These are phyloP conservation scores for Rhodinocichla rosea DNA, from an alignment of 2,113 vertebrate species.

Conservation along the genomic window DNA sequence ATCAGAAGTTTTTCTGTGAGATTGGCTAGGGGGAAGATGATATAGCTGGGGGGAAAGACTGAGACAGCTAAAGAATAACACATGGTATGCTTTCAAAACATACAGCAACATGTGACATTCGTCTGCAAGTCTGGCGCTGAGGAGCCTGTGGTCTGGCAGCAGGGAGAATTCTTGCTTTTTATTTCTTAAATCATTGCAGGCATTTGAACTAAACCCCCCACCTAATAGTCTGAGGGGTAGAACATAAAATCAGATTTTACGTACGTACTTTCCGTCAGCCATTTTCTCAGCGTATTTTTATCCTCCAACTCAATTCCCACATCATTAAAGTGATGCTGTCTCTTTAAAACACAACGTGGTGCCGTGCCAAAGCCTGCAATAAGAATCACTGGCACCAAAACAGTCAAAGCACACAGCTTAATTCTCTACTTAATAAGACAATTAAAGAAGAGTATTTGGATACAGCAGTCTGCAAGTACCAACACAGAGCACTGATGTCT, in stretches of 20 bases:
- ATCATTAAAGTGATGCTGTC: conserved; percentile 53
- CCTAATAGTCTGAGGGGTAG: conserved; percentile 38
- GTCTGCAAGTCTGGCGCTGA: conserved; percentile 76
- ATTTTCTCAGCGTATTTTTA: conserved; percentile 53
- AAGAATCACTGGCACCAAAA: conserved; percentile 58
- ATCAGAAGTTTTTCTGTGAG: conserved; percentile 27
- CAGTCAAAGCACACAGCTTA: conserved; percentile 44
- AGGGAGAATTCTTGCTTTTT: conserved; percentile 67
- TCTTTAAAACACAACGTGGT: conserved; percentile 45
- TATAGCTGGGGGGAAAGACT: conserved; percentile 31
- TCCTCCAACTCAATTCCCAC: conserved; percentile 58
- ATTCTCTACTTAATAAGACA: conserved; percentile 70
- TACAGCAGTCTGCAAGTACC: conserved; percentile 59
- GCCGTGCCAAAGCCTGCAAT: conserved; percentile 48
- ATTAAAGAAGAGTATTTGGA: conserved; percentile 69
- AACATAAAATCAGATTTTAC: conserved; percentile 55
- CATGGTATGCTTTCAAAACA: conserved; percentile 73
- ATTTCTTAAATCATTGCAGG: conserved; percentile 64
- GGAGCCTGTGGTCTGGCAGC: conserved; percentile 83
- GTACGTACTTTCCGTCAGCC: conserved; percentile 25
- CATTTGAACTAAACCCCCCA: conserved; percentile 55
- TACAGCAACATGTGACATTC: conserved; percentile 70
- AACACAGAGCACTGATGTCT: conserved; percentile 56
- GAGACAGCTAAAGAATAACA: conserved; percentile 80
- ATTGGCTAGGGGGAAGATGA: neutral